These are phyloP conservation scores for Cossypha heuglini DNA, from an alignment of 2,797 vertebrate species.

Conservation along the genomic window DNA sequence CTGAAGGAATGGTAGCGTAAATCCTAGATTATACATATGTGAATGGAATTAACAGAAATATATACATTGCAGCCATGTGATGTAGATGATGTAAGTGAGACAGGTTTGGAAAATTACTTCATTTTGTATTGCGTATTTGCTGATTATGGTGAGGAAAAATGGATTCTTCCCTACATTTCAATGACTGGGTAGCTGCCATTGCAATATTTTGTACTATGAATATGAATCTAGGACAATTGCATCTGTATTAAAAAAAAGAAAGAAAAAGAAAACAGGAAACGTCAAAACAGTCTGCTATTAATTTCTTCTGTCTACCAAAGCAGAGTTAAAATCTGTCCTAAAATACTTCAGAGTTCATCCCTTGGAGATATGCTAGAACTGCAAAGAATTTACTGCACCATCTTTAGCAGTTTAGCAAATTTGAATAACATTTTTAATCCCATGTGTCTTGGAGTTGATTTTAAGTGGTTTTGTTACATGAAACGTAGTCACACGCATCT, in stretches of 20 bases:
- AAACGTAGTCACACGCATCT: background rate
- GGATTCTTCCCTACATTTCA: background rate
- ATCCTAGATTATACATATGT: background rate
- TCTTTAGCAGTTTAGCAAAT: background rate
- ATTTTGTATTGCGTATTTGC: background rate
- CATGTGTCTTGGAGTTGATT: background rate
- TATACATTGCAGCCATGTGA: background rate
- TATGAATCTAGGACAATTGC: background rate
- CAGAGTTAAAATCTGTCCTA: background rate
- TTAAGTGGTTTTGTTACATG: background rate
- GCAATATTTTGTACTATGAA: rapidly evolving
- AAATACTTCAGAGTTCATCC: background rate
- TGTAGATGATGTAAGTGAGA: background rate
- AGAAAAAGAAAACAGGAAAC: background rate
- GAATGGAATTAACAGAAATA: background rate
- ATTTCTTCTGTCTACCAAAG: background rate
- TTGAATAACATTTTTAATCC: background rate
- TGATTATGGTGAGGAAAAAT: background rate
- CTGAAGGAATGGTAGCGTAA: background rate
- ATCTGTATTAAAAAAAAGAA: background rate
- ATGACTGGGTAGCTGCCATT: background rate
- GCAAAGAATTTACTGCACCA: background rate
- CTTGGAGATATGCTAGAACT: background rate
- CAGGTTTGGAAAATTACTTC: background rate
- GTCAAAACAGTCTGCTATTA: background rate